These are phyloP conservation scores for Lasioglossum pauxillum DNA, from an alignment of 2,888 invertebrate species.

Conservation along the genomic window DNA sequence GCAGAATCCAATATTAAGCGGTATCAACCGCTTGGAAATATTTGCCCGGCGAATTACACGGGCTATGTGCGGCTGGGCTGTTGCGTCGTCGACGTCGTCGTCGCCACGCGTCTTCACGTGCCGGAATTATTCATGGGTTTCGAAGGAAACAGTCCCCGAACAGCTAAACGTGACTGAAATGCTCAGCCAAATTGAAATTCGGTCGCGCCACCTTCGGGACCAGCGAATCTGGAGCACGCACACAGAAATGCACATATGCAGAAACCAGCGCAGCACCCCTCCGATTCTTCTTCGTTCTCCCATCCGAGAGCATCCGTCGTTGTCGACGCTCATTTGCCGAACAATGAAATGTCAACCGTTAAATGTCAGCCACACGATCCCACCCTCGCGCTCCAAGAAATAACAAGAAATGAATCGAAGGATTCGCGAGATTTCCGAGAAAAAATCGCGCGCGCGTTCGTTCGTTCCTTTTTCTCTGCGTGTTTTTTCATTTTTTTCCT, in stretches of 20 bases:
- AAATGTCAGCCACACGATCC: conserved; percentile 69
- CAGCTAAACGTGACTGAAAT: conserved; percentile 71
- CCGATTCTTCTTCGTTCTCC: conserved; percentile 1
- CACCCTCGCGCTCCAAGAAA: conserved; percentile 4
- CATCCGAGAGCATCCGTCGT: conserved; percentile 14
- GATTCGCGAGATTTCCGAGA: neutral
- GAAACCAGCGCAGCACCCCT: neutral
- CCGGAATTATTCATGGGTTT: conserved; percentile 68
- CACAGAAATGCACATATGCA: neutral
- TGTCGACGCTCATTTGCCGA: conserved; percentile 49
- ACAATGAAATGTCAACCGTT: conserved; percentile 75
- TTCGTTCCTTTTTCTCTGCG: neutral
- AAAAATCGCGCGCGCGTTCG: neutral
- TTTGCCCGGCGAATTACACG: conserved; percentile 51
- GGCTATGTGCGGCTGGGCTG: conserved; percentile 22
- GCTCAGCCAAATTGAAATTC: conserved; percentile 72
- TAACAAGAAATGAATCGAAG: conserved; percentile 3
- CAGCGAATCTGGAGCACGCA: conserved; percentile 65
- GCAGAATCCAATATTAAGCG: conserved; percentile 47
- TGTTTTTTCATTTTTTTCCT: neutral
- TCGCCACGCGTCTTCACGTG: conserved; percentile 52
- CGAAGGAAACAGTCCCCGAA: conserved; percentile 63
- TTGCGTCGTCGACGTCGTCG: conserved; percentile 42
- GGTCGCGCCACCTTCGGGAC: conserved; percentile 64
- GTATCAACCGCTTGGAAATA: conserved; percentile 55